Conservation (phyloP, 2,113 vertebrate species). For the Vulpes lagopus region DNA sequence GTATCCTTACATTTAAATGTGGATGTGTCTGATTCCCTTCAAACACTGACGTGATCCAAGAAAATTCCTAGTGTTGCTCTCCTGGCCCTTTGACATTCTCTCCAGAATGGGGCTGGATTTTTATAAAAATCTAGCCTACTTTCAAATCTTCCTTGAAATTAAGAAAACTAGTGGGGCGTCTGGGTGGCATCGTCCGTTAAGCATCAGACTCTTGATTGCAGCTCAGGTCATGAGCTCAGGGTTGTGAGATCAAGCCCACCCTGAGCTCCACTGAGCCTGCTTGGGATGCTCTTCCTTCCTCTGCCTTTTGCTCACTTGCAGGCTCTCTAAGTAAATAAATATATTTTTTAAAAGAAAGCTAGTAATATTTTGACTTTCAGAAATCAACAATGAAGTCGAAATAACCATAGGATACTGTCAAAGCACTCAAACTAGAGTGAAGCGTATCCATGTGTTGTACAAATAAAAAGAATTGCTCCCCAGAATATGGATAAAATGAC, state of each 20-base stretch:
- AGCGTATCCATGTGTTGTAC: not conserved
- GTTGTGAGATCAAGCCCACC: accelerated
- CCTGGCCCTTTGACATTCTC: accelerated
- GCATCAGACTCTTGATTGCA: not conserved
- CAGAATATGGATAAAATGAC: not conserved
- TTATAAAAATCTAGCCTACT: not conserved
- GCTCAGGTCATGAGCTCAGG: not conserved
- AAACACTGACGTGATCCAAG: not conserved
- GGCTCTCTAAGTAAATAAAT: not conserved
- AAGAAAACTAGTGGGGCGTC: not conserved
- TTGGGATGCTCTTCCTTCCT: not conserved
- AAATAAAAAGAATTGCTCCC: not conserved
- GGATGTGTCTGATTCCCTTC: not conserved
- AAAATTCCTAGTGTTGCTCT: not conserved
- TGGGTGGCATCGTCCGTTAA: not conserved
- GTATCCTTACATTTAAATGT: not conserved
- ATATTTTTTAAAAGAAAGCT: not conserved
- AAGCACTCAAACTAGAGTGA: not conserved
- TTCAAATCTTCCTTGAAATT: not conserved
- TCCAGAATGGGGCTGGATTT: not conserved
- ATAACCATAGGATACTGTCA: not conserved
- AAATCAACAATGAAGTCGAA: not conserved
- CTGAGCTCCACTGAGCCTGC: not conserved
- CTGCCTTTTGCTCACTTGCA: not conserved
- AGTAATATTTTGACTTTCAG: conserved; percentile 11